phyloP scores from a whole-genome alignment of 1,140 invertebrate species.

The Sarcophaga peregrina region DNA sequence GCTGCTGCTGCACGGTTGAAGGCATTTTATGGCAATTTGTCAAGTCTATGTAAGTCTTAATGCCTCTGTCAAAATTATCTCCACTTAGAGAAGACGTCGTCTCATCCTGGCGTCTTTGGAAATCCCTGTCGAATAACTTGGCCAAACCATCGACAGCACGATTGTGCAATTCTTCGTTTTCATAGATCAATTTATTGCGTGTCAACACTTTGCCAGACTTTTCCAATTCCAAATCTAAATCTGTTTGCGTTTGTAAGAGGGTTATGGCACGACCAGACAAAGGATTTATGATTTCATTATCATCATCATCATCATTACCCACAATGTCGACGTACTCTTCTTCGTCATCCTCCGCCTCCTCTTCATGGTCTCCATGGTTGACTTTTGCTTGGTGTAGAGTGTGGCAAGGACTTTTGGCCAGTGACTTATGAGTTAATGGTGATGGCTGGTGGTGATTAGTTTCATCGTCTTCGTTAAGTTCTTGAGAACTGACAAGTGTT shows the following conservation, averaged over 20 bases:
- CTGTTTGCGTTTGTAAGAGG: constrained; percentile 44
- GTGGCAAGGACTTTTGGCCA: neutral
- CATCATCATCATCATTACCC: constrained; percentile 53
- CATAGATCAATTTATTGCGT: constrained; percentile 60
- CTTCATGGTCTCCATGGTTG: neutral
- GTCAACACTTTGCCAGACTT: constrained; percentile 50
- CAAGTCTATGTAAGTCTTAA: constrained; percentile 42
- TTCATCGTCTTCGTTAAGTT: constrained; percentile 58
- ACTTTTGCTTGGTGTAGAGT: neutral
- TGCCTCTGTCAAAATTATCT: neutral
- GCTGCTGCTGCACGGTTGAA: neutral
- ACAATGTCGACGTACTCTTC: constrained; percentile 57
- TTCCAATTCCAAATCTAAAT: constrained; percentile 44
- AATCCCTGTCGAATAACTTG: constrained; percentile 60
- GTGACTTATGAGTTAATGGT: neutral
- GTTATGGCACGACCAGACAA: constrained; percentile 32
- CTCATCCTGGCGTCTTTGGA: constrained; percentile 40
- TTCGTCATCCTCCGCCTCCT: constrained; percentile 48
- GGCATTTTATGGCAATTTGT: constrained; percentile 5
- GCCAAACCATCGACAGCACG: constrained; percentile 62
- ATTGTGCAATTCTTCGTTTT: constrained; percentile 61
- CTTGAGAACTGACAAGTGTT: constrained; percentile 66
- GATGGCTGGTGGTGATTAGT: neutral
- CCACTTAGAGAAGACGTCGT: neutral
- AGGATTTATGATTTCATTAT: constrained; percentile 41